Conservation (phyloP, 2,113 vertebrate species). For the Caloenas nicobarica region DNA sequence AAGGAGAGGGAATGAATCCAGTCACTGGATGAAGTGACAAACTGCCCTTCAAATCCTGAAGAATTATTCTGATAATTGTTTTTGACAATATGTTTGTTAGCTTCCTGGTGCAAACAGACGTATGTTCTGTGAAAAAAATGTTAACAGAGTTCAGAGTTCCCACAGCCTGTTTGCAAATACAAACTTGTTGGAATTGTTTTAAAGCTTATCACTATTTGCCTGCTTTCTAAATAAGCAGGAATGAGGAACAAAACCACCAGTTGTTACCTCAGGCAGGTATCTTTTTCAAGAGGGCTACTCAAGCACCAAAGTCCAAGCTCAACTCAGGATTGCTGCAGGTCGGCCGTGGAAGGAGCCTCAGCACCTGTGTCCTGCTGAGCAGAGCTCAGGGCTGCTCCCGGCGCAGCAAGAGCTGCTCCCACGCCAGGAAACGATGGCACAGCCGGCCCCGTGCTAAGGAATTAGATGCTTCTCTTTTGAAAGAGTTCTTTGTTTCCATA, state of each 20-base stretch:
- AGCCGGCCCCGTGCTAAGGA: not conserved
- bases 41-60: not conserved
- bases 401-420: not conserved
- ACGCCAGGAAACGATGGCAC: not conserved
- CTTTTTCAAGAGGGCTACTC: not conserved
- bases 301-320: not conserved
- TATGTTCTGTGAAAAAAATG: not conserved
- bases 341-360: not conserved
- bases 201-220: conserved; percentile 7
- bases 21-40: not conserved
- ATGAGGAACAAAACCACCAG: conserved; percentile 44
- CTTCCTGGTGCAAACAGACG: not conserved
- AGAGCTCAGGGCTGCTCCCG: not conserved
- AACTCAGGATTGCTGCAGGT: not conserved
- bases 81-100: not conserved
- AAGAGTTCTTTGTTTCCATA: conserved; percentile 13
- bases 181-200: conserved; percentile 26
- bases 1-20: not conserved
- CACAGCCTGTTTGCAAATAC: not conserved
- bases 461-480: not conserved
- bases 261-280: conserved; percentile 3
- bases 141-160: conserved; percentile 27
- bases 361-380: not conserved
- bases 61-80: not conserved
- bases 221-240: conserved; percentile 31